Evolutionary conservation across 2,888 invertebrate genomes (phyloP).

Genomic region (Galeruca laticollis): DNA sequence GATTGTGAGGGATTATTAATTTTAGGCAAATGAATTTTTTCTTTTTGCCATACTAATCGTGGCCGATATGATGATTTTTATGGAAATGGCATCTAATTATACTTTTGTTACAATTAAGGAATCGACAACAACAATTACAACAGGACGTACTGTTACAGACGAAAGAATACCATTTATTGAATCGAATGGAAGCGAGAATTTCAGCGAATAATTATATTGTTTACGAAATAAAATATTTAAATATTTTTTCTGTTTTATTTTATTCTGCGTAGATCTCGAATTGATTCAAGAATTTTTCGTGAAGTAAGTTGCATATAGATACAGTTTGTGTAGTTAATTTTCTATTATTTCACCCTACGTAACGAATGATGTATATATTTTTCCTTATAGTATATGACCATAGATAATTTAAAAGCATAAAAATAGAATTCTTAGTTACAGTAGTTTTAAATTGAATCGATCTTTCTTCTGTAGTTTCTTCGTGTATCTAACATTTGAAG

Average conservation of each 20-base stretch:
- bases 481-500: too few species aligned
- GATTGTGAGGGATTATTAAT: conserved; percentile 43
- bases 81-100: conserved; percentile 70
- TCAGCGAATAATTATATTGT: background rate
- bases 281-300: too few species aligned
- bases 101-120: conserved; percentile 64
- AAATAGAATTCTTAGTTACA: too few species aligned
- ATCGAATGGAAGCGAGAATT: background rate
- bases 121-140: conserved; percentile 64
- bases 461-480: too few species aligned
- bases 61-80: conserved; percentile 75
- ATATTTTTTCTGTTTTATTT: background rate
- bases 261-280: too few species aligned
- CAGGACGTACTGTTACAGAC: conserved; percentile 37
- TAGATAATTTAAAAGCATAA: too few species aligned
- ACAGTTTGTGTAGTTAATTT: too few species aligned
- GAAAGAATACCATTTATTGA: conserved; percentile 36
- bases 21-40: conserved; percentile 80
- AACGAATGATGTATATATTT: too few species aligned
- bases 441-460: too few species aligned
- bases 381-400: too few species aligned
- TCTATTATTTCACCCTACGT: too few species aligned
- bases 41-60: conserved; percentile 78
- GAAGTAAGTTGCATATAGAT: too few species aligned
- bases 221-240: background rate